phyloP scores from a whole-genome alignment of 1,140 invertebrate genomes.

The Drosophila sechellia region DNA sequence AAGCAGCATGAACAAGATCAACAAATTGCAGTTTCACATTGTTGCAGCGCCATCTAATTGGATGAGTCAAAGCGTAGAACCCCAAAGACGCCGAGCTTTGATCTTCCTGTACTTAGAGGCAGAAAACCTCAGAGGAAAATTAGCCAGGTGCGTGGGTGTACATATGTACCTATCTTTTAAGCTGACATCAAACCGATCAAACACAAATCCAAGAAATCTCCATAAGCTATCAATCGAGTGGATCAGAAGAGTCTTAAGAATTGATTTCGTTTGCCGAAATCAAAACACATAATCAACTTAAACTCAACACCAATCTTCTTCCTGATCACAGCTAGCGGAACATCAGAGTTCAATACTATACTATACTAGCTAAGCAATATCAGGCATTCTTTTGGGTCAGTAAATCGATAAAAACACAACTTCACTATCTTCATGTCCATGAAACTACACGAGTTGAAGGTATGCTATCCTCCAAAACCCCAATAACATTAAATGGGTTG shows the following conservation, averaged over 20 bases:
- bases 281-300: neutral
- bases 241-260: neutral
- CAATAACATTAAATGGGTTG: conserved; percentile 4
- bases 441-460: neutral
- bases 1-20: conserved; percentile 7
- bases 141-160: too few relatives aligned
- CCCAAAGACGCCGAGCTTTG: neutral
- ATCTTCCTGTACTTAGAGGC: neutral
- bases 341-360: neutral
- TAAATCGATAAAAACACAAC: conserved; percentile 1
- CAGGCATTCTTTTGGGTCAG: neutral
- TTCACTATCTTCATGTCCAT: neutral
- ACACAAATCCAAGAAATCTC: neutral
- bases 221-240: neutral
- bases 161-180: too few relatives aligned
- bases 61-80: conserved; percentile 10
- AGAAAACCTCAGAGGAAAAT: neutral
- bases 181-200: neutral
- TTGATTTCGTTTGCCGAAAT: neutral
- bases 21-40: conserved; percentile 39
- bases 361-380: neutral
- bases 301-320: neutral
- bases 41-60: conserved; percentile 7
- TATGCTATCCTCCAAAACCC: neutral
- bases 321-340: conserved; percentile 1